These are phyloP conservation scores for Melanotaenia duboulayi DNA, from an alignment of 2,113 vertebrate species.

Conservation along the genomic window DNA sequence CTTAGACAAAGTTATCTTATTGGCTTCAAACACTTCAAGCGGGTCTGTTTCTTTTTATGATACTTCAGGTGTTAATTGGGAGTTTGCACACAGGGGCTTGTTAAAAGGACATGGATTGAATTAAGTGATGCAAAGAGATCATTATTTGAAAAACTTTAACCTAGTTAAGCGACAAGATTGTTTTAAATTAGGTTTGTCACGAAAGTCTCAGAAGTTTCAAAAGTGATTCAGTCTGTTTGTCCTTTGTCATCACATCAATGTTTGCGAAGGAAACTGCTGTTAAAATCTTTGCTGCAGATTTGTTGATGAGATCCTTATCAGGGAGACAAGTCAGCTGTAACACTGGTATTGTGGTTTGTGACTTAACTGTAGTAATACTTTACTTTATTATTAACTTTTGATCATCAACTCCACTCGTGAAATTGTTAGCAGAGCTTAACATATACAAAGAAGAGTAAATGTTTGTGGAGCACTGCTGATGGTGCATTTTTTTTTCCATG, in stretches of 20 bases:
- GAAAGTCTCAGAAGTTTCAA: constrained; percentile 6
- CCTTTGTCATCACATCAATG: not conserved
- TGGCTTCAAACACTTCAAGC: constrained; percentile 42
- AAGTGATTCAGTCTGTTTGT: not conserved
- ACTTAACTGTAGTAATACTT: constrained; percentile 8
- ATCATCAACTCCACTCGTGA: constrained; percentile 5
- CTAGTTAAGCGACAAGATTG: not conserved
- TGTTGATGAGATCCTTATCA: constrained; percentile 11
- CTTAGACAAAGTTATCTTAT: constrained; percentile 27
- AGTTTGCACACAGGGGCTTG: constrained; percentile 33
- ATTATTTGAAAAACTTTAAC: constrained; percentile 27
- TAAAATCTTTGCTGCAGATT: constrained; percentile 32
- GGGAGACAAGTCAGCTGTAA: not conserved
- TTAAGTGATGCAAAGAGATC: constrained; percentile 16
- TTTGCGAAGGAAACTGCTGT: not conserved
- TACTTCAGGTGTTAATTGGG: constrained; percentile 64
- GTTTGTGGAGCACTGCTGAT: constrained; percentile 49
- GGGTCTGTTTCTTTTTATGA: constrained; percentile 36
- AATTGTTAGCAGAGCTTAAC: constrained; percentile 21
- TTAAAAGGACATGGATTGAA: constrained; percentile 41
- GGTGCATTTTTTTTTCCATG: constrained; percentile 38
- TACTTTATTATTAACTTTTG: constrained; percentile 24
- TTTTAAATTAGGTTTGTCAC: constrained; percentile 1
- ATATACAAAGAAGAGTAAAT: constrained; percentile 32
- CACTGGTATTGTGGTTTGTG: not conserved